Percentiles rank a stretch among this genome's conserved stretches.
Evolutionary conservation across 1,140 invertebrate genomes (phyloP).

Genomic region (Sesamia nonagrioides): DNA sequence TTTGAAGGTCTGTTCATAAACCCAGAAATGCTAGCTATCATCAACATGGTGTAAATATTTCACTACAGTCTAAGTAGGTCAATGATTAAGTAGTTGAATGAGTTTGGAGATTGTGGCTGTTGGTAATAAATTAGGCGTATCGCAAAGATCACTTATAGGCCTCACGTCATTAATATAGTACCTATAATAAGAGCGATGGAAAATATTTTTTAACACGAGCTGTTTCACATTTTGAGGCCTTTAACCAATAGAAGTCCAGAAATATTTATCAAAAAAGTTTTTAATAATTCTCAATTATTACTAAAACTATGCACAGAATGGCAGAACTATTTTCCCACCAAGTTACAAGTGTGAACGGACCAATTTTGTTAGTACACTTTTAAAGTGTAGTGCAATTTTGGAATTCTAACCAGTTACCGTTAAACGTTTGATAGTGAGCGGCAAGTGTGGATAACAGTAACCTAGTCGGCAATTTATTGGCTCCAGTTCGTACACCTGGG

Average conservation of each 20-base stretch:
- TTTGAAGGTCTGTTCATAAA: constrained; percentile 1
- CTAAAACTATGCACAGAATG: not conserved
- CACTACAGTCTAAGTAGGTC: not conserved
- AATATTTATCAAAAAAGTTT: not conserved
- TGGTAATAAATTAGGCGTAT: constrained; percentile 18
- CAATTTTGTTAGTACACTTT: not conserved
- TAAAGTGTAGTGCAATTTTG: constrained; percentile 16
- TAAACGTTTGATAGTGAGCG: constrained; percentile 20
- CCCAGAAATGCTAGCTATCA: not conserved
- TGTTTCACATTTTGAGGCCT: not conserved
- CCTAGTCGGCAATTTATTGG: constrained; percentile 36
- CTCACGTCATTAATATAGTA: constrained; percentile 12
- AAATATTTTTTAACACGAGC: not conserved
- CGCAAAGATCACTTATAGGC: constrained; percentile 21
- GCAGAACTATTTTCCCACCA: not conserved
- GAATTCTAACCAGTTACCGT: constrained; percentile 45
- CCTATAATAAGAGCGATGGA: not conserved
- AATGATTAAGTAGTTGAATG: too few relatives aligned
- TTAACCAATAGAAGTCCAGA: not conserved
- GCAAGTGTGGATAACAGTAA: constrained; percentile 32
- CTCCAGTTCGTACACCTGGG: not conserved
- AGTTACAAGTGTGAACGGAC: not conserved
- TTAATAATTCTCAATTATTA: not conserved
- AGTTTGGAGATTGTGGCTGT: not conserved
- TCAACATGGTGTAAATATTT: not conserved